Conservation (phyloP, 2,888 invertebrate genomes). For the Cryptus viduatorius region DNA sequence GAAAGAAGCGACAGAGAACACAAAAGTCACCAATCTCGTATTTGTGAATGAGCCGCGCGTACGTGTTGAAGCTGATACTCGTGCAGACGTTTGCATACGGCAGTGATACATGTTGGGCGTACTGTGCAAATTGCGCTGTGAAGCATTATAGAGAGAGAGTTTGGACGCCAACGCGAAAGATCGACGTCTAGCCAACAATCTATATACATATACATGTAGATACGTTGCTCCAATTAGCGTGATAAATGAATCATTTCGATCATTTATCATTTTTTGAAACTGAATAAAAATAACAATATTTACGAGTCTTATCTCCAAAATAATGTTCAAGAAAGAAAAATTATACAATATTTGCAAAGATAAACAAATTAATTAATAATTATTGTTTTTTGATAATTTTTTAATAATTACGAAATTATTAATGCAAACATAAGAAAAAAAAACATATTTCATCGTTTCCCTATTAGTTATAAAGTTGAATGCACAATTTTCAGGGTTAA, state of each 20-base stretch:
- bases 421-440: too few species aligned
- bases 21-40: conserved; percentile 4
- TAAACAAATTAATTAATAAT: too few species aligned
- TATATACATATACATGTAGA: too few species aligned
- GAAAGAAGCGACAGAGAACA: not conserved
- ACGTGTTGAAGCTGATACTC: not conserved
- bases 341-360: too few species aligned
- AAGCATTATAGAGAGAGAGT: not conserved
- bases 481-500: too few species aligned
- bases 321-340: too few species aligned
- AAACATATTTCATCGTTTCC: too few species aligned
- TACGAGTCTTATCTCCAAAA: too few species aligned
- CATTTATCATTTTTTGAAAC: not conserved
- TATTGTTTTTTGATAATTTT: too few species aligned
- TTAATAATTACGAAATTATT: too few species aligned
- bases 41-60: conserved; percentile 12
- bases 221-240: not conserved
- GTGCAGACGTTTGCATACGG: not conserved
- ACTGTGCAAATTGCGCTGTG: conserved; percentile 29
- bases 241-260: not conserved
- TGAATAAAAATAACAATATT: too few species aligned
- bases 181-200: conserved; percentile 37
- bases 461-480: too few species aligned
- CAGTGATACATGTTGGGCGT: conserved; percentile 21
- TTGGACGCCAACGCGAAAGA: conserved; percentile 1